Evolutionary conservation across 2,888 invertebrate species (phyloP).

Genomic region (Calliphora vomitoria): DNA sequence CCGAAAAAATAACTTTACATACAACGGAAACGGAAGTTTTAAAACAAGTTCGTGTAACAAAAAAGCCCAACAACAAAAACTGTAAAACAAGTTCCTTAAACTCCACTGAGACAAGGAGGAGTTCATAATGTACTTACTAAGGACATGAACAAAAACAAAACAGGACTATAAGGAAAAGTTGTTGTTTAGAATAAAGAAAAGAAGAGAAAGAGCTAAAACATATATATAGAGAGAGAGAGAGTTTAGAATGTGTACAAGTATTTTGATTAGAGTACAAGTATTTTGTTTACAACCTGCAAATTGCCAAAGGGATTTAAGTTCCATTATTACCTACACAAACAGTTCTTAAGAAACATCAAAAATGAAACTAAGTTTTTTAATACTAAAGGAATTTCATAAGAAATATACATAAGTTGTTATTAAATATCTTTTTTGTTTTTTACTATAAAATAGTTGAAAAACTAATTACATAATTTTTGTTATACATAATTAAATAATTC

Average conservation of each 20-base stretch:
- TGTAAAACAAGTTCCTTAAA: conserved; percentile 57
- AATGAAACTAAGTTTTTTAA: neutral
- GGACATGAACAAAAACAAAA: conserved; percentile 19
- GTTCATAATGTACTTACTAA: conserved; percentile 45
- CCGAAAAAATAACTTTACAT: conserved; percentile 43
- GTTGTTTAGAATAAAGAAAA: conserved; percentile 6
- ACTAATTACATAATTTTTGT: neutral
- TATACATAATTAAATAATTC: conserved; percentile 5
- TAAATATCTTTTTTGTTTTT: neutral
- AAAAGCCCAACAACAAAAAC: conserved; percentile 27
- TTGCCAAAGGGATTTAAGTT: conserved; percentile 55
- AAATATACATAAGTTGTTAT: neutral
- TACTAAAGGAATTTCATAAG: neutral
- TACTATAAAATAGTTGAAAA: neutral
- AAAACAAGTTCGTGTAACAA: conserved; percentile 57
- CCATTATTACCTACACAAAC: neutral
- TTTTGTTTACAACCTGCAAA: conserved; percentile 35
- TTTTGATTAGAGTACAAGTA: conserved; percentile 9
- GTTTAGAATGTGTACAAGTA: neutral
- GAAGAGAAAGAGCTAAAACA: neutral
- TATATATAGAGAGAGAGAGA: neutral
- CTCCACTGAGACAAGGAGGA: conserved; percentile 69
- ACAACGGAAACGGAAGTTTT: conserved; percentile 72
- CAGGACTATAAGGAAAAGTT: conserved; percentile 23
- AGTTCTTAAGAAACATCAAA: no score